Evolutionary conservation across 2,797 vertebrate species (phyloP).

Genomic region (Molossus molossus): DNA sequence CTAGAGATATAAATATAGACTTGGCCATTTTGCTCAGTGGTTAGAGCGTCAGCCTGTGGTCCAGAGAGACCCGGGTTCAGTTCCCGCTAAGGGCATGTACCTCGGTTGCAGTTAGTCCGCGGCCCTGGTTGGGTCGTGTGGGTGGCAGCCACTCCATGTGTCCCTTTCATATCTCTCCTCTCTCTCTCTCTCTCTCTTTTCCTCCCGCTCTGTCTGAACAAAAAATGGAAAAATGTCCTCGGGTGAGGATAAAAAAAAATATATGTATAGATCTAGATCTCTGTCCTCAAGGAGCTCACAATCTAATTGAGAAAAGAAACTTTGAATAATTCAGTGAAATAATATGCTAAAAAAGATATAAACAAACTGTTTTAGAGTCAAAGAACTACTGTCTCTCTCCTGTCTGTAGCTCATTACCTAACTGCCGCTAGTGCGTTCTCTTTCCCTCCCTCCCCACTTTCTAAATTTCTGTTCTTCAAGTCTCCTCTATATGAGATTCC

Average conservation of each 20-base stretch:
- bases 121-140: too few species aligned
- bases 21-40: too few species aligned
- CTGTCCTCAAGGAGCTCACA: not conserved
- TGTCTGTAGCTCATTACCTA: not conserved
- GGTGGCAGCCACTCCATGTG: too few species aligned
- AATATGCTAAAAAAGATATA: not conserved
- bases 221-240: too few species aligned
- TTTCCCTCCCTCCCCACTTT: not conserved
- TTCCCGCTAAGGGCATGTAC: too few species aligned
- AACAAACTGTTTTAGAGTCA: not conserved
- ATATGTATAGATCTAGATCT: not conserved
- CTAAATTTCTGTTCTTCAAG: slow-evolving; percentile 36
- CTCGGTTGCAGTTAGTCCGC: too few species aligned
- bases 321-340: slow-evolving; percentile 50
- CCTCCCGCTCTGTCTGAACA: too few species aligned
- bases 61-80: not conserved
- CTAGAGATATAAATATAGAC: not conserved
- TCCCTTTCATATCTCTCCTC: too few species aligned
- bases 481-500: not conserved
- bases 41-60: too few species aligned
- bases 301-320: not conserved
- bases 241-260: not conserved
- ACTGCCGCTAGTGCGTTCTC: not conserved
- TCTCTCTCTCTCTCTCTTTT: too few species aligned
- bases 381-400: not conserved